Base-by-base conservation (phyloP, 2,113 vertebrate genomes). In the Micronisus gabar region DNA sequence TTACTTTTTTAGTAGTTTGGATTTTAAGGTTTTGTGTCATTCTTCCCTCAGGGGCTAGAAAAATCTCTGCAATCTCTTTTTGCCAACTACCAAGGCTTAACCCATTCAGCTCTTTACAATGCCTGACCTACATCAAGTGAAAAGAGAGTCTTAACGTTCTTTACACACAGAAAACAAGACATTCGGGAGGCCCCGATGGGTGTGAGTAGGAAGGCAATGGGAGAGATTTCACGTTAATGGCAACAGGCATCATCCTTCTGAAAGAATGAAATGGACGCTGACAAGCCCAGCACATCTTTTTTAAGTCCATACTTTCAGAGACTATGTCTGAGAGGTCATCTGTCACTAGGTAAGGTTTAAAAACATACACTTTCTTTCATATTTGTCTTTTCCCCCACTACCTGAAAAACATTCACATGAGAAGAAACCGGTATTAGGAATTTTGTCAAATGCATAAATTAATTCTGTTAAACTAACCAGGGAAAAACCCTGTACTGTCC, bases 41-140 rank as follows among this genome's bases (percentile, higher is more conserved):
- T 85, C 66, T n/a, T 71, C 40, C 72, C 63, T 63, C 76, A 59
- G 70, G 74, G 65, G 34, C 63, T 18, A 90, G 59, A 81, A 93
- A 80, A 88, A 82, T 61, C 82, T 81, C 47, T 36, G 38, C 71
- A 45, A 70, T 76, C 84, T 56, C 68, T 86, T 80, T 70, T n/a
- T 45, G 73, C 52, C 87, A 95, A 79, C 81, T 92, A 97, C 40
- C 66, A 76, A 53, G 73, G 80, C 90, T 96, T 94, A 96, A 96
- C 78, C 40, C 87, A 92, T 92, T 96, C 88, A 96, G 48, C 66
- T 81, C 61, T 68, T 86, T 26, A 95, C 92, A 97, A 97, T 92
- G 88, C 88, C 92, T 95, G 96, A 96, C 95, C 95, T 93, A 95
- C 75, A 94, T 90, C 75, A 94, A 94, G 65, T 91, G 78, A 87